Evolutionary conservation across 64 coral and sea anemone species (phyloP), one percentile per base, ranked within the genome.

Genomic region (Actinia tenebrosa): DNA sequence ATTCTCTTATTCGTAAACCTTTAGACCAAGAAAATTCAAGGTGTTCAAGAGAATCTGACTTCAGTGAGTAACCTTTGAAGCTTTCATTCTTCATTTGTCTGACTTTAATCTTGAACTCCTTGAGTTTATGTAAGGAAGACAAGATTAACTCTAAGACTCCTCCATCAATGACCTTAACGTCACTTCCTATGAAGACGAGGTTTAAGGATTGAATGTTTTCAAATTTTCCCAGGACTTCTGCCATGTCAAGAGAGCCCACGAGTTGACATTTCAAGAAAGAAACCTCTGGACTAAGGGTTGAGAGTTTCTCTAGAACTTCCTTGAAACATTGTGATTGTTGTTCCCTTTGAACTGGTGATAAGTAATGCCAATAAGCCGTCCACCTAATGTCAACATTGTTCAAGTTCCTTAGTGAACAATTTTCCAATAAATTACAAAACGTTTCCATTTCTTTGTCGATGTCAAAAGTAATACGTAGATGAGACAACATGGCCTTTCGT

Each of bases 1-100:
- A 60, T 42, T 87, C 54, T 43, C 52, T 53, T 53, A 94, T 90
- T 77, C 83, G 61, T 22, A 94, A 94, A 19, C 84, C 85, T 87
- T 90, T 94, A 16, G 84, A 86, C 78, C 56, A 86, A 18, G 88
- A 89, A 82, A 85, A 87, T 62, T 94, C 88, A 60, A 94, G 86
- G 44, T 60, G 60, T 61, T 94, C 80, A 44, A 94, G 72, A 17
- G 84, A 60, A 37, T 81, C 44, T 53, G 92, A 94, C 56, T 90
- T 90, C 5, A 94, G 25, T 20, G 83, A 52, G 50, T 90, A 94
- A 0, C 88, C 92, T 63, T 78, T 80, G 13, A 87, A 87, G 19
- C 64, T 43, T 53, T 90, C 78, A 55, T 66, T 63, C 3, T 72
- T 16, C 60, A 45, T 16, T 64, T 94, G 84, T 79, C 79, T 46